Conservation (phyloP, 2,797 vertebrate species). For the Cephalopachus bancanus region DNA sequence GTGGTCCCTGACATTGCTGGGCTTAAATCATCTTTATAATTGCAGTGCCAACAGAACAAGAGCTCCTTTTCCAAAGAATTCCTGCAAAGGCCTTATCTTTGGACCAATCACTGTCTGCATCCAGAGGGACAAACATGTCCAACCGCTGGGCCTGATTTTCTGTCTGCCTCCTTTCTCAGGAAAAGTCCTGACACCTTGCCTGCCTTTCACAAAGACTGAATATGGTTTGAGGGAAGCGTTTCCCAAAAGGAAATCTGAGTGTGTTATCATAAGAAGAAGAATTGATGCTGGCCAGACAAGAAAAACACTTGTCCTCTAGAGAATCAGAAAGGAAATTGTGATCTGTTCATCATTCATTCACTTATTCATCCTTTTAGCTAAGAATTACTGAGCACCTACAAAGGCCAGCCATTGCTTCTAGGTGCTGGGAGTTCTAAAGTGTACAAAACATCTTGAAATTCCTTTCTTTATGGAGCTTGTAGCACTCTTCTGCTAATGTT, state of each 20-base stretch:
- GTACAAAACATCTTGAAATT: no score
- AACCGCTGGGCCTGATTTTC: neutral
- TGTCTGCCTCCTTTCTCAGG: neutral
- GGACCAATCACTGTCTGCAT: neutral
- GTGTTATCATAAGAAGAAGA: neutral
- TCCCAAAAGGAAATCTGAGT: neutral
- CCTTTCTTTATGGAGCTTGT: neutral
- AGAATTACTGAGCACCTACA: neutral
- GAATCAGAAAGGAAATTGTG: neutral
- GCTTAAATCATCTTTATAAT: neutral
- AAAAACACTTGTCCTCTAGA: neutral
- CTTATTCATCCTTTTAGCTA: neutral
- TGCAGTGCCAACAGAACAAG: neutral
- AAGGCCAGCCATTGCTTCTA: neutral
- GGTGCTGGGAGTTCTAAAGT: neutral
- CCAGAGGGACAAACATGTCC: neutral
- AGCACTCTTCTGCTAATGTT: neutral
- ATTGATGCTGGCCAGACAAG: neutral
- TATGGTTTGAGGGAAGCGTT: neutral
- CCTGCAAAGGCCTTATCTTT: neutral
- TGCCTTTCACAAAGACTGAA: slow-evolving; percentile 6
- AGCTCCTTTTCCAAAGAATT: neutral
- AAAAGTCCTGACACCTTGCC: neutral
- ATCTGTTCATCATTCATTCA: neutral
- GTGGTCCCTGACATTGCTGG: rapidly evolving